Conservation (phyloP, 1,140 invertebrate species). For the Physella acuta region DNA sequence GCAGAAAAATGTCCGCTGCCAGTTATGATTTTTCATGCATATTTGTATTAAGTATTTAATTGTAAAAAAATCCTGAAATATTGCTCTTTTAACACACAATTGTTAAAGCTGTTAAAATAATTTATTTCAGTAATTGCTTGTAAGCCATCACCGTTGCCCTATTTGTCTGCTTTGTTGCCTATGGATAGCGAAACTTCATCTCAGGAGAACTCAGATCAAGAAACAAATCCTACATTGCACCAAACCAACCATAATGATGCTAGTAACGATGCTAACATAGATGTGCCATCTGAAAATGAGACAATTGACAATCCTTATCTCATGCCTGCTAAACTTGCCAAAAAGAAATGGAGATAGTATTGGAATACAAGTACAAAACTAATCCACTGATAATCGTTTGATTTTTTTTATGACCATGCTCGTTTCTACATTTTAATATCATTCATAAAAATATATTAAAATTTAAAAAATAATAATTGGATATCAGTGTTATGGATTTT, state of each 20-base stretch:
- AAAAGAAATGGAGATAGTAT: constrained; percentile 29
- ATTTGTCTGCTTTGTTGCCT: constrained; percentile 82
- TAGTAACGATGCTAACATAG: constrained; percentile 1
- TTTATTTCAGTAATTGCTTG: constrained; percentile 77
- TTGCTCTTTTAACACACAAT: neutral
- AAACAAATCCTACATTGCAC: constrained; percentile 62
- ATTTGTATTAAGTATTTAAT: no score
- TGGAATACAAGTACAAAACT: no score
- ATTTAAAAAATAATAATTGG: no score
- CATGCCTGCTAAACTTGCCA: constrained; percentile 75
- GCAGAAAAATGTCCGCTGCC: no score
- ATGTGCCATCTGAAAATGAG: constrained; percentile 40
- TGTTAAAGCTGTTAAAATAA: neutral
- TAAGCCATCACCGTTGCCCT: constrained; percentile 79
- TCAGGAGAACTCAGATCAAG: constrained; percentile 78
- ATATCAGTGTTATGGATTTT: no score
- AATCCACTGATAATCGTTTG: no score
- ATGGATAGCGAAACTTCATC: constrained; percentile 86
- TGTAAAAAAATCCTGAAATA: neutral
- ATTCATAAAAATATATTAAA: no score
- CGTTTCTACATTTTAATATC: no score
- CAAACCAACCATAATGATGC: no score
- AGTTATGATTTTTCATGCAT: no score
- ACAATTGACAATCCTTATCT: constrained; percentile 86
- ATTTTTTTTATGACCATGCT: no score